Conservation (phyloP, 1,140 invertebrate species). For the Frieseomelitta varia region DNA sequence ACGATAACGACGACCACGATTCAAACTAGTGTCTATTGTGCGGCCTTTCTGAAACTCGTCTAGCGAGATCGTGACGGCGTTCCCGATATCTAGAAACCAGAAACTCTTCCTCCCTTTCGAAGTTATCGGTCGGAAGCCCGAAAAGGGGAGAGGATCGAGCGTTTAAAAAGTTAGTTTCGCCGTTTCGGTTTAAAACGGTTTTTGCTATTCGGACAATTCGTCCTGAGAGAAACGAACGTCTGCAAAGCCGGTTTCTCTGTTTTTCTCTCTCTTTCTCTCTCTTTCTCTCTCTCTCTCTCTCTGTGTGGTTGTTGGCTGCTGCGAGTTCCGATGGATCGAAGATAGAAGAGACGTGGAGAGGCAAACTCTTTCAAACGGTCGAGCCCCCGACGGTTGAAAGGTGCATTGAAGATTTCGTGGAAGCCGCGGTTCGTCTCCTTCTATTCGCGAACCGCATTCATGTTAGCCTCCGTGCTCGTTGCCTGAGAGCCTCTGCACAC, state of each 20-base stretch:
- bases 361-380: constrained; percentile 52
- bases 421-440: constrained; percentile 18
- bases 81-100: background rate
- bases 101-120: too few relatives aligned
- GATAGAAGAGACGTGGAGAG: constrained; percentile 10
- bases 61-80: constrained; percentile 11
- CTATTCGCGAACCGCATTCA: constrained; percentile 8
- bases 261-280: too few relatives aligned
- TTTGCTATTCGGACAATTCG: background rate
- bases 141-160: background rate
- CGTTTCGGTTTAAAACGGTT: background rate
- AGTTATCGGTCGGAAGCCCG: background rate
- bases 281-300: too few relatives aligned
- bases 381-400: constrained; percentile 28
- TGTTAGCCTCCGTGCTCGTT: constrained; percentile 18
- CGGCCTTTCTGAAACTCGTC: constrained; percentile 38
- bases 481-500: constrained; percentile 78
- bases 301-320: background rate
- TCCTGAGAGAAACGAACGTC: background rate
- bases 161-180: background rate
- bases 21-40: constrained; percentile 18
- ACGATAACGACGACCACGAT: background rate
- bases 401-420: constrained; percentile 54
- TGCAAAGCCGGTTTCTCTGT: constrained; percentile 26
- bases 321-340: constrained; percentile 21